Evolutionary conservation across 2,797 vertebrate genomes (phyloP).

Genomic region (Acipenser ruthenus): DNA sequence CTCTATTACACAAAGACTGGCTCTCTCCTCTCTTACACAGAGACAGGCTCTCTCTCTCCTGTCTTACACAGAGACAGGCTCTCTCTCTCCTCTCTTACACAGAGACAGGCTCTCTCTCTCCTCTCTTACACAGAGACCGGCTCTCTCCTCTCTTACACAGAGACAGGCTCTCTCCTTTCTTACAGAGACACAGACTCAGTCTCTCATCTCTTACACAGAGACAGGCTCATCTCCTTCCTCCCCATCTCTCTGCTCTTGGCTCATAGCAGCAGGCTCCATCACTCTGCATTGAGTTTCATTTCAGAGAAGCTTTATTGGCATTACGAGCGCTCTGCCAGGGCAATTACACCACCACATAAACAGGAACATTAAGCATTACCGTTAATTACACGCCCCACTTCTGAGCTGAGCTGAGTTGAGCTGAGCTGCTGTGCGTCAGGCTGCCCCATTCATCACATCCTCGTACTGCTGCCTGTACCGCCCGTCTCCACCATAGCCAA

Average conservation of each 20-base stretch:
- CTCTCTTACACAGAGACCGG: slow-evolving; percentile 7
- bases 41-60: slow-evolving; percentile 16
- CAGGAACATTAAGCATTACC: not conserved
- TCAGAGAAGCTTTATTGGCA: slow-evolving; percentile 16
- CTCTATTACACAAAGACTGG: slow-evolving; percentile 21
- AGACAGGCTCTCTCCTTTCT: slow-evolving; percentile 11
- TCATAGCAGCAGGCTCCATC: not conserved
- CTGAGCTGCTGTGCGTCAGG: slow-evolving; percentile 48
- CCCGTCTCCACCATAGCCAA: too few species aligned
- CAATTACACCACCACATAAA: not conserved
- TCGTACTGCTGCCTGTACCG: not conserved
- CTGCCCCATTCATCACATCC: slow-evolving; percentile 43
- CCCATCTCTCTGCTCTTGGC: not conserved
- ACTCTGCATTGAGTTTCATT: slow-evolving; percentile 6
- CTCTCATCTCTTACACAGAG: slow-evolving; percentile 20
- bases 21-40: slow-evolving; percentile 2
- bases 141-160: slow-evolving; percentile 6
- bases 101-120: slow-evolving; percentile 15
- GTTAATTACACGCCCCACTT: slow-evolving; percentile 29
- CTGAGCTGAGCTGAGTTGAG: slow-evolving; percentile 50
- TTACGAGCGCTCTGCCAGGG: slow-evolving; percentile 18
- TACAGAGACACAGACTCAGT: slow-evolving; percentile 9
- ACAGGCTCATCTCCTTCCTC: slow-evolving; percentile 33
- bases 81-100: slow-evolving; percentile 11
- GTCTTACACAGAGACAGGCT: slow-evolving; percentile 12